Percentiles rank a stretch among this genome's conserved stretches.
These are phyloP conservation scores for Sclerurus mexicanus DNA, from an alignment of 2,113 vertebrate species.

Conservation along the genomic window DNA sequence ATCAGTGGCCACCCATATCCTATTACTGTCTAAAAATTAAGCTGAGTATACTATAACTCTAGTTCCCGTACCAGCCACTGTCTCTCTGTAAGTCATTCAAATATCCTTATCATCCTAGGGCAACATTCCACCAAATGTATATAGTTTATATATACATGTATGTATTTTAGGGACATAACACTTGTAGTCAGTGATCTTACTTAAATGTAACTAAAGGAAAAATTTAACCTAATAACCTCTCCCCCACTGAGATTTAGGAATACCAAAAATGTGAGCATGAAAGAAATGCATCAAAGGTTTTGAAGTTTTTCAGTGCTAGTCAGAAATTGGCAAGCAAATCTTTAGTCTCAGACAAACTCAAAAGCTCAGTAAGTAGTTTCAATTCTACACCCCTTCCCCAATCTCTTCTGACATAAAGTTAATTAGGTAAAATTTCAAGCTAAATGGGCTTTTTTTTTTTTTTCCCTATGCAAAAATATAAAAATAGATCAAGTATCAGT, in stretches of 20 bases:
- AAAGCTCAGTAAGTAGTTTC: background rate
- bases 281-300: background rate
- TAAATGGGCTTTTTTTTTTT: background rate
- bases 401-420: background rate
- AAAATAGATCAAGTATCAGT: slow-evolving; percentile 33
- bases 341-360: background rate
- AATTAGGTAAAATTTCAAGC: slow-evolving; percentile 37
- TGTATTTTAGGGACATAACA: background rate
- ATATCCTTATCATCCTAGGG: background rate
- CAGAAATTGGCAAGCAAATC: background rate
- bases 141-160: background rate
- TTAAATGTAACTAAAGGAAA: background rate
- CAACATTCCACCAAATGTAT: background rate
- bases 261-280: background rate
- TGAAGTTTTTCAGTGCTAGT: background rate
- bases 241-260: background rate
- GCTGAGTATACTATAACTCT: background rate
- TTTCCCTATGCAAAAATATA: slow-evolving; percentile 13
- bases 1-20: background rate
- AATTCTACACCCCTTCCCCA: background rate
- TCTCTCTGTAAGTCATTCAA: background rate
- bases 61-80: background rate
- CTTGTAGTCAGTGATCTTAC: background rate
- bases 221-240: slow-evolving; percentile 16
- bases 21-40: background rate